Conservation (phyloP, 1,140 invertebrate species). For the Portunus trituberculatus region DNA sequence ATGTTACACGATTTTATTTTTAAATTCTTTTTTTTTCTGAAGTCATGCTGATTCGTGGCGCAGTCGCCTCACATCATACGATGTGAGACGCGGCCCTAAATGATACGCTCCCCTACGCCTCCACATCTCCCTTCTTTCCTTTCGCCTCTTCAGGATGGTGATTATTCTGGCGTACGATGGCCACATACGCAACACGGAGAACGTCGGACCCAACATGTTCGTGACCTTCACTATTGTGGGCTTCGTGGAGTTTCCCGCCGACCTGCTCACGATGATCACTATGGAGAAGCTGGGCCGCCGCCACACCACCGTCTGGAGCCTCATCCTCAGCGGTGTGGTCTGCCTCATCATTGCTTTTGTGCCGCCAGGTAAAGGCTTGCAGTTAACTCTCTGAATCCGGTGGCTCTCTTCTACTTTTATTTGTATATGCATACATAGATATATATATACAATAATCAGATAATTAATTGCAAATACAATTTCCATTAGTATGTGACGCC, state of each 20-base stretch:
- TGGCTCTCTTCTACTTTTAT: background rate
- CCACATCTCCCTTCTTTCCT: no score
- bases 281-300: conserved; percentile 90
- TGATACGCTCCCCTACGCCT: no score
- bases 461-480: no score
- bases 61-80: no score
- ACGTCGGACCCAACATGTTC: conserved; percentile 85
- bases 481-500: no score
- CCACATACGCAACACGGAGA: conserved; percentile 71
- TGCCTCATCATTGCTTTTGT: conserved; percentile 39
- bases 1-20: no score
- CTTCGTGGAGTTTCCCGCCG: conserved; percentile 90
- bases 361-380: conserved; percentile 11
- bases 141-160: conserved; percentile 52
- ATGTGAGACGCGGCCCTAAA: no score
- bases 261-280: conserved; percentile 89
- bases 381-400: no score
- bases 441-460: no score
- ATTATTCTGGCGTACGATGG: conserved; percentile 68
- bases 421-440: no score
- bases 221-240: conserved; percentile 91
- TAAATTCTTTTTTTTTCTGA: no score
- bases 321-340: conserved; percentile 44
- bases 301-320: conserved; percentile 88
- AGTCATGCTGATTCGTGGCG: no score